Conservation (phyloP, 1,140 invertebrate genomes). For the Drosophila chauvacae region DNA sequence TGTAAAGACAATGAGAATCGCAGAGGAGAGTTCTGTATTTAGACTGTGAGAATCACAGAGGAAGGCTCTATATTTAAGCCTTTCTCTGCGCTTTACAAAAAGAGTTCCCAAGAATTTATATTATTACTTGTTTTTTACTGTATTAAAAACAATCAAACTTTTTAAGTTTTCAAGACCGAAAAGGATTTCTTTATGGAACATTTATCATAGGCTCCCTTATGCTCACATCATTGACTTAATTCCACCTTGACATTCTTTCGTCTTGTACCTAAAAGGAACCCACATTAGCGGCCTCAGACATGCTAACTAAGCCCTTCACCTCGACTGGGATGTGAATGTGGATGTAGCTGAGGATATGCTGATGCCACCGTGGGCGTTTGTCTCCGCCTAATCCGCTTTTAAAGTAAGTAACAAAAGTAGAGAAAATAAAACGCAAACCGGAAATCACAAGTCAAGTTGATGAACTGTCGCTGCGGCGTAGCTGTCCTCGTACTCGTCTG, state of each 20-base stretch:
- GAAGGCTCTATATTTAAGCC: not conserved
- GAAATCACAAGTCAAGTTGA: conserved; percentile 82
- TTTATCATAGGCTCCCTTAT: conserved; percentile 25
- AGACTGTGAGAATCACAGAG: not conserved
- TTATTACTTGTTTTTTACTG: not conserved
- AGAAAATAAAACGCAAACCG: conserved; percentile 60
- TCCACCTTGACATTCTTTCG: conserved; percentile 41
- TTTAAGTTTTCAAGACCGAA: no score
- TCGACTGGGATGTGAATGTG: conserved; percentile 25
- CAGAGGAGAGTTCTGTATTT: not conserved
- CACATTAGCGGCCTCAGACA: conserved; percentile 49
- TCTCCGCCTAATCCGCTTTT: conserved; percentile 79
- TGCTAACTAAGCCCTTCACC: conserved; percentile 52
- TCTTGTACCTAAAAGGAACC: conserved; percentile 26
- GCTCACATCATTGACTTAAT: conserved; percentile 41
- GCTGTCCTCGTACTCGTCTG: conserved; percentile 51
- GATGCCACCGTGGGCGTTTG: conserved; percentile 77
- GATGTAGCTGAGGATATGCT: conserved; percentile 23
- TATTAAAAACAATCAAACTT: not conserved
- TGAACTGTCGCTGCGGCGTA: conserved; percentile 67
- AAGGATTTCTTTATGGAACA: not conserved
- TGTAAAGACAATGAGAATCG: not conserved
- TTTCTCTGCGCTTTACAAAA: not conserved
- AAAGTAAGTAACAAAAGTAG: conserved; percentile 63
- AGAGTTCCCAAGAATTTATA: not conserved